Evolutionary conservation across 1,140 invertebrate genomes (phyloP).

Genomic region (Druon quercuslanigerum): DNA sequence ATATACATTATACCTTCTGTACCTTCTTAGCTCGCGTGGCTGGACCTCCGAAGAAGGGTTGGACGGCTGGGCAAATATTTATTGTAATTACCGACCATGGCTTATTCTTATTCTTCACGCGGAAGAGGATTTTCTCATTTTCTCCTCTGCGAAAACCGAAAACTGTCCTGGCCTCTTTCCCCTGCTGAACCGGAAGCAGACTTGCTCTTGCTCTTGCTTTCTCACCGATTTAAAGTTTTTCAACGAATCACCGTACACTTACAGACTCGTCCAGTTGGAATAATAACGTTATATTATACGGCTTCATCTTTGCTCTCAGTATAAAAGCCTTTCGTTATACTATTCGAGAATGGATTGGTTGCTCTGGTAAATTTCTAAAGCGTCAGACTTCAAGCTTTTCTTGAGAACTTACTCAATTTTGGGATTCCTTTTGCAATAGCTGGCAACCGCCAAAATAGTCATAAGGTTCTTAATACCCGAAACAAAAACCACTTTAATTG

Average conservation of each 20-base stretch:
- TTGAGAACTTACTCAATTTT: no score
- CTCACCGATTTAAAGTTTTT: background rate
- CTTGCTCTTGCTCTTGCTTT: constrained; percentile 28
- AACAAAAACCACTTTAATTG: no score
- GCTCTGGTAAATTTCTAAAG: no score
- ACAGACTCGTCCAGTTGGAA: constrained; percentile 47
- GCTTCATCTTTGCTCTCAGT: background rate
- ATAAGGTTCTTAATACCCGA: no score
- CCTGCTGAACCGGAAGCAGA: constrained; percentile 43
- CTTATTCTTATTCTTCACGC: constrained; percentile 40
- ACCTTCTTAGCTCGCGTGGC: constrained; percentile 67
- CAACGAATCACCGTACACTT: background rate
- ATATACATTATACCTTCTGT: constrained; percentile 38
- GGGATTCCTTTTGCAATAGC: no score
- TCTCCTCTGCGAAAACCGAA: constrained; percentile 5
- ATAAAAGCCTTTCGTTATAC: background rate
- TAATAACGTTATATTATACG: constrained; percentile 42
- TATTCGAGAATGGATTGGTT: background rate
- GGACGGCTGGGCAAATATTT: constrained; percentile 75
- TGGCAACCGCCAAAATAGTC: no score
- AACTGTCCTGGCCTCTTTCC: constrained; percentile 36
- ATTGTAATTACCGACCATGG: constrained; percentile 68
- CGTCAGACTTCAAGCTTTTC: no score
- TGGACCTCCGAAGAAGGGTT: constrained; percentile 68
- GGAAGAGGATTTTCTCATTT: constrained; percentile 44